Percentiles rank a stretch among this genome's conserved stretches.
phyloP scores from a whole-genome alignment of 1,140 invertebrate genomes.

The Drosophila paulistorum region DNA sequence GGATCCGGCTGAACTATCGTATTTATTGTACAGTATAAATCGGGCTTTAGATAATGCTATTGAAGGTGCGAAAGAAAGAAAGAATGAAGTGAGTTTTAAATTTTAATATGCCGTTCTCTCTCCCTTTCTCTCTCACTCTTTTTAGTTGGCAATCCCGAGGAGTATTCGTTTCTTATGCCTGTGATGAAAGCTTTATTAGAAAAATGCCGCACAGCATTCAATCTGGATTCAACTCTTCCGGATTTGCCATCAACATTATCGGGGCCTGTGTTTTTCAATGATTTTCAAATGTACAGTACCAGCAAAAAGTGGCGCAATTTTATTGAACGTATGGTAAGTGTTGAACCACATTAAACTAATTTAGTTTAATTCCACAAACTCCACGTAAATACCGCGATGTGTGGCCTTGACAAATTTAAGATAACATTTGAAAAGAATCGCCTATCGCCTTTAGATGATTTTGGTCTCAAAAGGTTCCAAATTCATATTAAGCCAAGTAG shows the following conservation, averaged over 20 bases:
- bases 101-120: not conserved
- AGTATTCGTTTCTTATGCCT: constrained; percentile 87
- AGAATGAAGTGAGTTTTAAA: too few species aligned
- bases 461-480: too few species aligned
- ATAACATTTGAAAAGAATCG: too few species aligned
- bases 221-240: constrained; percentile 84
- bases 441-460: too few species aligned
- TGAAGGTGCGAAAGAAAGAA: constrained; percentile 64
- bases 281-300: constrained; percentile 86
- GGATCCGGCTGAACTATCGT: constrained; percentile 85
- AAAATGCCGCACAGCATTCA: constrained; percentile 84
- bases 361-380: too few species aligned
- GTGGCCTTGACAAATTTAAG: too few species aligned
- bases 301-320: constrained; percentile 86
- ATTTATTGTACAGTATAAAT: constrained; percentile 84
- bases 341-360: not conserved
- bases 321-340: constrained; percentile 85
- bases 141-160: constrained; percentile 84
- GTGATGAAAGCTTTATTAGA: constrained; percentile 87
- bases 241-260: constrained; percentile 84
- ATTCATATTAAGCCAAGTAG: too few species aligned
- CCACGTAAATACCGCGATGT: too few species aligned
- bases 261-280: constrained; percentile 86
- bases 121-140: not conserved
- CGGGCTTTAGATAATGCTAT: constrained; percentile 82